Evolutionary conservation across 2,888 invertebrate genomes (phyloP).

Genomic region (Coleophora flavipennella): DNA sequence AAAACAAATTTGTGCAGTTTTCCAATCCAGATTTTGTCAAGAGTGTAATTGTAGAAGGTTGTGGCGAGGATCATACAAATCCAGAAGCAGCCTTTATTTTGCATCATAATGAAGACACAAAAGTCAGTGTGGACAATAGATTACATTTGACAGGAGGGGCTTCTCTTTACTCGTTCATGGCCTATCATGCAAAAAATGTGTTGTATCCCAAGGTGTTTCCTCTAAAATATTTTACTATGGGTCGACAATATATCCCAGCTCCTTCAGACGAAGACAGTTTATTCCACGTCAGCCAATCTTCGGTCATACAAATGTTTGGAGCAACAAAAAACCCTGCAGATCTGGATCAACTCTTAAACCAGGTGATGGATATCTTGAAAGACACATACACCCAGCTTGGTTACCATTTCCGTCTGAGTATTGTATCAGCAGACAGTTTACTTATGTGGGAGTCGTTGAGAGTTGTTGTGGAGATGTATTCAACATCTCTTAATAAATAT

Average conservation of each 20-base stretch:
- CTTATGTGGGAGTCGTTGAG: conserved; percentile 77
- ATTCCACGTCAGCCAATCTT: conserved; percentile 79
- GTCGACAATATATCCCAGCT: conserved; percentile 77
- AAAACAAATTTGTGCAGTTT: conserved; percentile 74
- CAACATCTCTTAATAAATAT: conserved; percentile 73
- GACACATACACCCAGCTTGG: conserved; percentile 76
- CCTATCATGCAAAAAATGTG: conserved; percentile 79
- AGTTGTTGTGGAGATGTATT: conserved; percentile 82
- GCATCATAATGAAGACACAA: conserved; percentile 68
- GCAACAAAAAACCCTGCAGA: conserved; percentile 63
- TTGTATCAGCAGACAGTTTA: conserved; percentile 75
- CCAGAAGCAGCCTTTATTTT: conserved; percentile 73
- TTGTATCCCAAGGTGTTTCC: conserved; percentile 77
- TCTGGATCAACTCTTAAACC: conserved; percentile 69
- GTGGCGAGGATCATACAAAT: conserved; percentile 73
- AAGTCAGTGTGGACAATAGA: conserved; percentile 67
- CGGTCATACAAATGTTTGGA: conserved; percentile 78
- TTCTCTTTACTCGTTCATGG: conserved; percentile 81
- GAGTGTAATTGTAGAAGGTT: conserved; percentile 82
- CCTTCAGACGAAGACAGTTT: conserved; percentile 59
- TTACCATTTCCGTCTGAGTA: conserved; percentile 77
- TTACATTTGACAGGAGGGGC: conserved; percentile 84
- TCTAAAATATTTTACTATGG: conserved; percentile 78
- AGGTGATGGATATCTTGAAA: conserved; percentile 62
- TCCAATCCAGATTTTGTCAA: conserved; percentile 85